A percentile compares a stretch with the other conserved stretches of the same genome.
phyloP scores from a whole-genome alignment of 2,113 vertebrate genomes.

The Leptocoma aspasia region DNA sequence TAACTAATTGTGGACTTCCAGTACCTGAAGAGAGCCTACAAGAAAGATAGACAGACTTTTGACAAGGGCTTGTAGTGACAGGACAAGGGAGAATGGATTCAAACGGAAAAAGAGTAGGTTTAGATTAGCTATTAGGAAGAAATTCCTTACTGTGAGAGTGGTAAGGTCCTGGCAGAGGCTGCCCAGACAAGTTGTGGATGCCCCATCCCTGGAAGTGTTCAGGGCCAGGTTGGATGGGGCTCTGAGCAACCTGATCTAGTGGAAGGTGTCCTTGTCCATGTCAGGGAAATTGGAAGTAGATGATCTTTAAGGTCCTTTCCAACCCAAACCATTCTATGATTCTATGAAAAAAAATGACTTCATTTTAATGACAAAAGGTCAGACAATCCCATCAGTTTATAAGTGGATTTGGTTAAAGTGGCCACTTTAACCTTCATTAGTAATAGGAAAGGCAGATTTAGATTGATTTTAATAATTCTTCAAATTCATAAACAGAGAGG shows the following conservation, averaged over 20 bases:
- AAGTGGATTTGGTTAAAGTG: background rate
- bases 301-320: background rate
- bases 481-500: background rate
- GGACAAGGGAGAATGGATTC: background rate
- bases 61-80: background rate
- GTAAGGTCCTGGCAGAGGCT: background rate
- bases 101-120: background rate
- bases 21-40: background rate
- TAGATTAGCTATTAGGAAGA: background rate
- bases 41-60: background rate
- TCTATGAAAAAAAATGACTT: background rate
- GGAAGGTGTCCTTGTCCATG: background rate
- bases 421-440: background rate
- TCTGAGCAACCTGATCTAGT: background rate
- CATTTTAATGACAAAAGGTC: background rate
- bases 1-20: background rate
- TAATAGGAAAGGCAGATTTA: background rate
- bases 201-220: background rate
- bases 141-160: background rate
- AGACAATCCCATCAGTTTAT: background rate
- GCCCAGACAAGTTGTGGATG: background rate
- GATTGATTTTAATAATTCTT: background rate
- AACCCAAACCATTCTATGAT: background rate
- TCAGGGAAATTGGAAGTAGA: background rate
- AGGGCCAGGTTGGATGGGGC: background rate